Percentiles rank a stretch among this genome's conserved stretches.
phyloP scores from a whole-genome alignment of 2,888 invertebrate genomes.

The Drosophila pseudotalamancana region DNA sequence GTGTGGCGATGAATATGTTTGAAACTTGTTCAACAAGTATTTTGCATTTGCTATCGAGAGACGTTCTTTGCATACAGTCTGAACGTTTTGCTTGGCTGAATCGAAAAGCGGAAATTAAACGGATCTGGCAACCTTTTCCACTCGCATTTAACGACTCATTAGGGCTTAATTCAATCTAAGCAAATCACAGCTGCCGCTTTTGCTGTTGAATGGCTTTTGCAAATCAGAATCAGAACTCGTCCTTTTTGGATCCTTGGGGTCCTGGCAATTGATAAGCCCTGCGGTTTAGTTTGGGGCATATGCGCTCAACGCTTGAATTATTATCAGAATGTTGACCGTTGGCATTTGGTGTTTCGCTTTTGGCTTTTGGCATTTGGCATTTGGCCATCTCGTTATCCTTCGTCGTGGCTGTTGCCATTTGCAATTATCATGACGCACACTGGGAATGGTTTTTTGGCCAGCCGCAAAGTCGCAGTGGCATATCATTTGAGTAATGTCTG shows the following conservation, averaged over 20 bases:
- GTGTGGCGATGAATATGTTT: conserved; percentile 1
- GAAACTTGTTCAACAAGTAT: conserved; percentile 66
- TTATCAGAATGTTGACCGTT: conserved; percentile 72
- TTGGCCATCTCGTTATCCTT: conserved; percentile 16
- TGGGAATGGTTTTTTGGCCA: conserved; percentile 45
- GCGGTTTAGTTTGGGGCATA: conserved; percentile 30
- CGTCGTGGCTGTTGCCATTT: conserved; percentile 35
- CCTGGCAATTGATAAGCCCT: conserved; percentile 48
- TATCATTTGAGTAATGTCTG: conserved; percentile 40
- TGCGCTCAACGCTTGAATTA: conserved; percentile 67
- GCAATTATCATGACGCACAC: conserved; percentile 75
- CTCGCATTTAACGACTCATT: conserved; percentile 68
- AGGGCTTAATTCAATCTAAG: conserved; percentile 62
- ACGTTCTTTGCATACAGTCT: not conserved
- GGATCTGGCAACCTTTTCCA: not conserved
- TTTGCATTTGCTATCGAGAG: conserved; percentile 56
- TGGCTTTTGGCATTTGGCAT: not conserved
- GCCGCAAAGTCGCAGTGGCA: conserved; percentile 63
- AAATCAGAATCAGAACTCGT: not conserved
- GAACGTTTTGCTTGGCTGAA: conserved; percentile 14
- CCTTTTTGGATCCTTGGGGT: conserved; percentile 23
- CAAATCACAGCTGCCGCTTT: conserved; percentile 36
- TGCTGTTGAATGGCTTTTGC: not conserved
- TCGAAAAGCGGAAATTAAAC: not conserved
- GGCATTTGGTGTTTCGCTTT: conserved; percentile 36